Percentiles rank a stretch among this genome's conserved stretches.
These are phyloP conservation scores for Linepithema humile DNA, from an alignment of 1,140 invertebrate genomes.

Conservation along the genomic window DNA sequence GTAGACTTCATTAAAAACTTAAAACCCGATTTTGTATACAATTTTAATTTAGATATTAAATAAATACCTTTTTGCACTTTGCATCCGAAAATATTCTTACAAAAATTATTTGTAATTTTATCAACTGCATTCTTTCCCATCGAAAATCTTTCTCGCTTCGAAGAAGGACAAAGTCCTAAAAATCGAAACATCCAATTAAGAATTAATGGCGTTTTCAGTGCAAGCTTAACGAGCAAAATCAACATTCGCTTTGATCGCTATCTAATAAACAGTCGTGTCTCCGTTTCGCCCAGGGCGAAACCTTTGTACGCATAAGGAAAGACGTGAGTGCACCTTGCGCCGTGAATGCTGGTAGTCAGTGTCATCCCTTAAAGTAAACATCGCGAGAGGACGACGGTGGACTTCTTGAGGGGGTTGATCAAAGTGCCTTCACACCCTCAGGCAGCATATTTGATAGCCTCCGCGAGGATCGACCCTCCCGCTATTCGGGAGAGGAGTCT, in stretches of 20 bases:
- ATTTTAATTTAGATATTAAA: neutral
- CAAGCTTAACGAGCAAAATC: constrained; percentile 45
- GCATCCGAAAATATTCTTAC: neutral
- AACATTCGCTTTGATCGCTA: constrained; percentile 63
- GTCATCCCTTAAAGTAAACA: constrained; percentile 80
- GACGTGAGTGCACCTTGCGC: constrained; percentile 55
- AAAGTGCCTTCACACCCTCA: constrained; percentile 81
- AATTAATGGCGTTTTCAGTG: constrained; percentile 1
- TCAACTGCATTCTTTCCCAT: neutral
- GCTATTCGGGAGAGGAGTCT: constrained; percentile 46
- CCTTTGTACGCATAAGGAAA: constrained; percentile 48
- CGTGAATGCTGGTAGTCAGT: constrained; percentile 75
- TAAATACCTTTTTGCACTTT: neutral
- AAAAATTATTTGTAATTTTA: neutral
- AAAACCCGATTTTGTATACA: neutral
- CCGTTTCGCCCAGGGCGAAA: constrained; percentile 24
- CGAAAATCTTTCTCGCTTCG: neutral
- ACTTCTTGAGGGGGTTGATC: constrained; percentile 75
- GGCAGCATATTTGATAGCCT: constrained; percentile 80
- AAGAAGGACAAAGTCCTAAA: neutral
- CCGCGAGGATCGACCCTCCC: constrained; percentile 48
- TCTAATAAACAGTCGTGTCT: constrained; percentile 57
- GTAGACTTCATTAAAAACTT: neutral
- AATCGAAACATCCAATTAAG: neutral
- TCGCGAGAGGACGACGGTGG: constrained; percentile 60